Conservation (phyloP, 1,140 invertebrate species). For the Pseudomyrmex cubaensis region DNA sequence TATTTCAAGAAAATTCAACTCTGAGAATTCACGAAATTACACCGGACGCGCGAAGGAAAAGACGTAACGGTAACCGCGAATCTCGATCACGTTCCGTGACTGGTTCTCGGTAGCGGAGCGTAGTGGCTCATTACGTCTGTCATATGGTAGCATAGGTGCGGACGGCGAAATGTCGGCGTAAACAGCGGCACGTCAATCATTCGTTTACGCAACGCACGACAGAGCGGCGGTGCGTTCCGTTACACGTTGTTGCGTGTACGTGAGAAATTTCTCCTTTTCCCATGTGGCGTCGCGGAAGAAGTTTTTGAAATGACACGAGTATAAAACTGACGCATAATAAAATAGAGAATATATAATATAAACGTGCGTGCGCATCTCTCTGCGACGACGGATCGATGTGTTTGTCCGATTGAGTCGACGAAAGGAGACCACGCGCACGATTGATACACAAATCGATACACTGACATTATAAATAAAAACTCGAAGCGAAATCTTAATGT, state of each 20-base stretch:
- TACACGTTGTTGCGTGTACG: constrained; percentile 47
- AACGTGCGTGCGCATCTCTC: too few relatives aligned
- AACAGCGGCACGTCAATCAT: constrained; percentile 56
- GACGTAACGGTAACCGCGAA: constrained; percentile 18
- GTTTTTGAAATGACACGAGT: constrained; percentile 3
- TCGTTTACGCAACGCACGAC: constrained; percentile 63
- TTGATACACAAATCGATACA: background rate
- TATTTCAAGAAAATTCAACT: background rate
- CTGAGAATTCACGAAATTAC: background rate
- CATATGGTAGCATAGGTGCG: constrained; percentile 51
- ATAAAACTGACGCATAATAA: background rate
- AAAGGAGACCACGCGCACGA: background rate
- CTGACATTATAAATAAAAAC: background rate
- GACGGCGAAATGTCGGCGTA: constrained; percentile 53
- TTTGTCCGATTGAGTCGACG: background rate
- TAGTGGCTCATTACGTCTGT: constrained; percentile 44
- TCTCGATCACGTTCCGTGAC: constrained; percentile 52
- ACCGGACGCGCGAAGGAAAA: background rate
- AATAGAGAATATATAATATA: background rate
- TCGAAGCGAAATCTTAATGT: background rate
- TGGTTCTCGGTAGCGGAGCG: constrained; percentile 28
- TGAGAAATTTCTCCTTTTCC: constrained; percentile 57
- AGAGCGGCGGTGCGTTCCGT: constrained; percentile 23
- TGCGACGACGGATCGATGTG: background rate
- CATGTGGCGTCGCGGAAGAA: constrained; percentile 35